A percentile compares a stretch with the other conserved stretches of the same genome.
Conservation (phyloP, 2,797 vertebrate species). For the Epinephelus awoara region DNA sequence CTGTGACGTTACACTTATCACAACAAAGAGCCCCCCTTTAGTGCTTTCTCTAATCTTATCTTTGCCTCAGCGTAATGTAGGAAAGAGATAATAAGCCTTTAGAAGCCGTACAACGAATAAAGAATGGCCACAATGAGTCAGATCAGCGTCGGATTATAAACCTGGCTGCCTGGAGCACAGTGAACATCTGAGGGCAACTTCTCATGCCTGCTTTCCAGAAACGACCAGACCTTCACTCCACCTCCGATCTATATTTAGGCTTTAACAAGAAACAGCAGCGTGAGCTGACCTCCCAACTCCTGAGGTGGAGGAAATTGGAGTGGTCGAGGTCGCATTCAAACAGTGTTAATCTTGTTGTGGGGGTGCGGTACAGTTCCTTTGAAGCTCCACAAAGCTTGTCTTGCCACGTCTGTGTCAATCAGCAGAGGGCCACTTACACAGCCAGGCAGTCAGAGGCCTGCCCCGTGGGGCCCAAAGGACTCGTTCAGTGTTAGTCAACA, state of each 20-base stretch:
- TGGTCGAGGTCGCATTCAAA: constrained; percentile 74
- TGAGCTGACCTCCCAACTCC: constrained; percentile 64
- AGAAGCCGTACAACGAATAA: constrained; percentile 28
- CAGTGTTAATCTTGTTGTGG: constrained; percentile 77
- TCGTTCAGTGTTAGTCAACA: constrained; percentile 16
- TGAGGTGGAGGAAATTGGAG: constrained; percentile 75
- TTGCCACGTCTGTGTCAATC: constrained; percentile 79
- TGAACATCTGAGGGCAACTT: constrained; percentile 45
- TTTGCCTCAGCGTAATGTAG: constrained; percentile 5
- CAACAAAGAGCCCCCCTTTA: constrained; percentile 23
- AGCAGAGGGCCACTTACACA: constrained; percentile 62
- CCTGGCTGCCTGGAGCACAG: constrained; percentile 5
- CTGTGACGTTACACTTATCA: constrained; percentile 18
- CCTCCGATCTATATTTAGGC: constrained; percentile 40
- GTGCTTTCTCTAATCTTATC: constrained; percentile 62
- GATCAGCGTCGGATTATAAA: constrained; percentile 40
- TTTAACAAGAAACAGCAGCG: constrained; percentile 78
- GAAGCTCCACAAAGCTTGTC: constrained; percentile 80
- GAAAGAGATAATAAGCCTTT: constrained; percentile 25
- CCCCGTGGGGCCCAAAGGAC: constrained; percentile 26
- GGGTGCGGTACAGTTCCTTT: constrained; percentile 74
- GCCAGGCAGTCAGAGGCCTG: constrained; percentile 33
- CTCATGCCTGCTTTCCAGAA: constrained; percentile 38
- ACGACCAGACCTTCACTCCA: constrained; percentile 24
- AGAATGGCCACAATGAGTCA: constrained; percentile 42